Evolutionary conservation across 2,113 vertebrate species (phyloP).

Genomic region (Gymnorhina tibicen): DNA sequence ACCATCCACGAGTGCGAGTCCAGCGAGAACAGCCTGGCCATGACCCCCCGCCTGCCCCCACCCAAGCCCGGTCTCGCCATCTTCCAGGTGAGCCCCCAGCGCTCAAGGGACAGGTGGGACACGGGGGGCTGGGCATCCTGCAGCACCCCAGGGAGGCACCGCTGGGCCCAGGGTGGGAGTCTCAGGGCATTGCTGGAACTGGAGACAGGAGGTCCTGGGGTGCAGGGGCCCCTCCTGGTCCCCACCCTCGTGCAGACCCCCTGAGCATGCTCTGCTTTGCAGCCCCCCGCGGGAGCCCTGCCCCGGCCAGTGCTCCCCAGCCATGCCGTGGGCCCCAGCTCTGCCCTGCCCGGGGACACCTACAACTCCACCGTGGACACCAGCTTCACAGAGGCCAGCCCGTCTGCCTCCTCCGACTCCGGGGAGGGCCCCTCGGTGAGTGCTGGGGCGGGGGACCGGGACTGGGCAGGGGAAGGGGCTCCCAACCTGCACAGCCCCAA

Average conservation of each 20-base stretch:
- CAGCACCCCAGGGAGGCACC: neutral
- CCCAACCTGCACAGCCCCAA: neutral
- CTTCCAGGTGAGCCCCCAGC: constrained; percentile 82
- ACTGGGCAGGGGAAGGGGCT: neutral
- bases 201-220: neutral
- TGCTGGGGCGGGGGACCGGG: fast-evolving
- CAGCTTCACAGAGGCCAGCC: constrained; percentile 73
- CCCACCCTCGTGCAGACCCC: neutral
- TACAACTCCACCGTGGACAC: constrained; percentile 86
- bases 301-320: constrained; percentile 84
- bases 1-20: constrained; percentile 96
- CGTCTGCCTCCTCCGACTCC: constrained; percentile 60
- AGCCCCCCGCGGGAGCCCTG: constrained; percentile 79
- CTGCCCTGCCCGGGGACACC: constrained; percentile 88
- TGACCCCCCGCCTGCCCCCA: constrained; percentile 66
- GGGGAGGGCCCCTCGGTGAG: constrained; percentile 80
- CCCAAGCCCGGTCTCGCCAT: constrained; percentile 90
- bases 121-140: neutral
- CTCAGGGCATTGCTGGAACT: neutral
- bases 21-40: constrained; percentile 83
- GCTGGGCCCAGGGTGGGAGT: neutral
- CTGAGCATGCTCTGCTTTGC: neutral
- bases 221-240: neutral
- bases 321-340: constrained; percentile 82
- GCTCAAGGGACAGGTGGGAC: fast-evolving